phyloP scores from a whole-genome alignment of 2,797 vertebrate genomes.

The Lindbergichthys nudifrons region DNA sequence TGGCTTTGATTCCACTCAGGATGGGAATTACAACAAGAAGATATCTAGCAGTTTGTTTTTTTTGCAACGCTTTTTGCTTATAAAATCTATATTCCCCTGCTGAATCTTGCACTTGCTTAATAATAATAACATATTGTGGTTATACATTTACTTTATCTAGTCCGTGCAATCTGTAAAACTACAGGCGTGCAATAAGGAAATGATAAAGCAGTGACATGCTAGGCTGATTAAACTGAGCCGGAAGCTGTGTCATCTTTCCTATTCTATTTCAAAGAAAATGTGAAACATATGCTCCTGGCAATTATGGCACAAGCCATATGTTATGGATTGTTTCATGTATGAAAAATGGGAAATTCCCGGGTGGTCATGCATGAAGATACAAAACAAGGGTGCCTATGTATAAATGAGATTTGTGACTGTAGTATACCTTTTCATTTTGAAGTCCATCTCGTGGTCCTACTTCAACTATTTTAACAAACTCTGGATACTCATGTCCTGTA shows the following conservation, averaged over 20 bases:
- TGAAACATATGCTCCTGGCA: slow-evolving; percentile 73
- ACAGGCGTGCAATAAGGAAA: slow-evolving; percentile 55
- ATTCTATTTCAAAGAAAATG: slow-evolving; percentile 79
- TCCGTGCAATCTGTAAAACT: slow-evolving; percentile 45
- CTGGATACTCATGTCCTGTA: slow-evolving; percentile 84
- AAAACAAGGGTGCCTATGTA: slow-evolving; percentile 27
- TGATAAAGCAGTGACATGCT: slow-evolving; percentile 64
- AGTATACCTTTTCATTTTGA: slow-evolving; percentile 96
- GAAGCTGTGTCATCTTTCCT: slow-evolving; percentile 70
- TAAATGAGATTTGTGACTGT: slow-evolving; percentile 35
- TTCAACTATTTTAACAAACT: slow-evolving; percentile 95
- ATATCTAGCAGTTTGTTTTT: slow-evolving; percentile 26
- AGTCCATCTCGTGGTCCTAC: slow-evolving; percentile 96
- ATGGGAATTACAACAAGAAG: slow-evolving; percentile 36
- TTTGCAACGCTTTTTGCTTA: slow-evolving; percentile 5
- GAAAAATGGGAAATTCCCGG: slow-evolving; percentile 41
- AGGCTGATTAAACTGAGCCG: slow-evolving; percentile 59
- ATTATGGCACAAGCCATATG: slow-evolving; percentile 66
- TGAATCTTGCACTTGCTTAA: slow-evolving; percentile 12
- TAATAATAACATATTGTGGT: slow-evolving; percentile 28
- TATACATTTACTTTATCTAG: slow-evolving; percentile 34
- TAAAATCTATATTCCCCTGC: slow-evolving; percentile 23
- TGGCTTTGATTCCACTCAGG: slow-evolving; percentile 57
- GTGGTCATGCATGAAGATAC: slow-evolving; percentile 19
- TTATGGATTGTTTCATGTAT: slow-evolving; percentile 47